Evolutionary conservation across 2,113 vertebrate species (phyloP).

Genomic region (Syngnathoides biaculeatus): DNA sequence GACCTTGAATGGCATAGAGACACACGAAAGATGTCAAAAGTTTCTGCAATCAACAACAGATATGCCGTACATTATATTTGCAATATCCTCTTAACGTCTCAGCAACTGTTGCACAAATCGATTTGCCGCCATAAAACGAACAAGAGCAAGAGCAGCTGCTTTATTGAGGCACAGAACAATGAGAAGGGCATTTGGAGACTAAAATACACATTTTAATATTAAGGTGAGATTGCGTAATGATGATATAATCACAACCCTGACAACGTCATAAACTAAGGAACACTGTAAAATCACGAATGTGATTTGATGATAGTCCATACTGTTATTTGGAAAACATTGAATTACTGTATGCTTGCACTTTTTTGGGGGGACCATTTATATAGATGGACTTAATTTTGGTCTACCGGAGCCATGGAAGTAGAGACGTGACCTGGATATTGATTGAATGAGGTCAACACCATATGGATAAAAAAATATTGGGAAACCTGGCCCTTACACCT

Average conservation of each 20-base stretch:
- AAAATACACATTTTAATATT: constrained; percentile 21
- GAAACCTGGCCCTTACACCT: not conserved
- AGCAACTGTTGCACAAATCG: constrained; percentile 44
- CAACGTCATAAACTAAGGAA: constrained; percentile 23
- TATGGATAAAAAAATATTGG: not conserved
- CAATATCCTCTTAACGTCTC: constrained; percentile 48
- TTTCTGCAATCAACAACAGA: constrained; percentile 47
- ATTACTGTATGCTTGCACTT: not conserved
- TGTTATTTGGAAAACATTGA: not conserved
- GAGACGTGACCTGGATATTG: not conserved
- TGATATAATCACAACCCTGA: constrained; percentile 30
- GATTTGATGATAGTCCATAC: not conserved
- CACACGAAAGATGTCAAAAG: constrained; percentile 31
- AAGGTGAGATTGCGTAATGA: constrained; percentile 34
- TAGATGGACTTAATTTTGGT: constrained; percentile 11
- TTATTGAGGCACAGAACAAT: constrained; percentile 45
- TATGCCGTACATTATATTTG: constrained; percentile 40
- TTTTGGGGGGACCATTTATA: not conserved
- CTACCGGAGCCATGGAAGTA: not conserved
- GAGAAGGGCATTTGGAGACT: constrained; percentile 32
- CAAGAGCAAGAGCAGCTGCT: constrained; percentile 49
- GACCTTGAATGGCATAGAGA: constrained; percentile 46
- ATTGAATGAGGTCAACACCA: not conserved
- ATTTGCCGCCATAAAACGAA: constrained; percentile 26
- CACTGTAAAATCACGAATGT: not conserved